These are phyloP conservation scores for Zenarchopterus dispar DNA, from an alignment of 2,797 vertebrate species.

Conservation along the genomic window DNA sequence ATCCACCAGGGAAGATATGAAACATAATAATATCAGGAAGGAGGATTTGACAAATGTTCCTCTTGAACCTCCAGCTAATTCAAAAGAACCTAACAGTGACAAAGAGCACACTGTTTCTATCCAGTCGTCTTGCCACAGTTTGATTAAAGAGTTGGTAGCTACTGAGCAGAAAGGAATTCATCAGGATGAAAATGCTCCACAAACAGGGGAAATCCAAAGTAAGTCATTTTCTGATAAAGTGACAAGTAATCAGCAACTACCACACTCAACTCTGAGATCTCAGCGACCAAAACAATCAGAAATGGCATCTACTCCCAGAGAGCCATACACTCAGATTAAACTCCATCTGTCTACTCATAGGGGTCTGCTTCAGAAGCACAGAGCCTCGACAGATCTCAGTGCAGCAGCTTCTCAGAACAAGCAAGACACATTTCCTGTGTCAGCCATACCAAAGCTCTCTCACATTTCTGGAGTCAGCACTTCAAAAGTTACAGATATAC, in stretches of 20 bases:
- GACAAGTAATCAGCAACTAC: slow-evolving; percentile 41
- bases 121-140: slow-evolving; percentile 37
- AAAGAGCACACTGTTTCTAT: slow-evolving; percentile 32
- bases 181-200: slow-evolving; percentile 30
- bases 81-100: slow-evolving; percentile 40
- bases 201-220: slow-evolving; percentile 44
- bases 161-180: slow-evolving; percentile 28
- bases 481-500: slow-evolving; percentile 11
- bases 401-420: slow-evolving; percentile 14
- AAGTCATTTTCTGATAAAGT: slow-evolving; percentile 44
- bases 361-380: slow-evolving; percentile 1
- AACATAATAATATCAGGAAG: slow-evolving; percentile 28
- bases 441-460: not conserved
- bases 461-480: slow-evolving; percentile 1
- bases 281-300: slow-evolving; percentile 23
- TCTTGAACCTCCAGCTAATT: slow-evolving; percentile 34
- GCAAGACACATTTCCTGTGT: slow-evolving; percentile 11
- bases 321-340: slow-evolving; percentile 16
- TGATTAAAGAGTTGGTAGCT: slow-evolving; percentile 57
- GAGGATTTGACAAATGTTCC: slow-evolving; percentile 50
- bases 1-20: slow-evolving; percentile 22
- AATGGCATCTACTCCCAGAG: slow-evolving; percentile 19
- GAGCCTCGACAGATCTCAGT: not conserved
- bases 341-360: slow-evolving; percentile 5
- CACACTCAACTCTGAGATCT: slow-evolving; percentile 28